These are phyloP conservation scores for Sciaenops ocellatus DNA, from an alignment of 2,797 vertebrate species.

Conservation along the genomic window DNA sequence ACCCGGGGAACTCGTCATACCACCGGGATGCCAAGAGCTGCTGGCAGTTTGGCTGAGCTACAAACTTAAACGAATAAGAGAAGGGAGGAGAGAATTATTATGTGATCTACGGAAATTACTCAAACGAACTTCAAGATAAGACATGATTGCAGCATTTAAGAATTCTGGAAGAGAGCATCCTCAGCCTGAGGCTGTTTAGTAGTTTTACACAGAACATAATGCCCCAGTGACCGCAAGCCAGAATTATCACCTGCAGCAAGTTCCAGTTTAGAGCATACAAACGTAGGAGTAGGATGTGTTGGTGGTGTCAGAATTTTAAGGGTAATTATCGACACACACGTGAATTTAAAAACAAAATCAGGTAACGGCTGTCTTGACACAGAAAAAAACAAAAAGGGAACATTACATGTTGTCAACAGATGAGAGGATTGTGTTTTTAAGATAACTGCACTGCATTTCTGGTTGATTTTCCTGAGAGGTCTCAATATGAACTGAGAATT, in stretches of 20 bases:
- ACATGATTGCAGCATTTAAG: background rate
- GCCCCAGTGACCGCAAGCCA: background rate
- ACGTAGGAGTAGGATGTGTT: conserved; percentile 26
- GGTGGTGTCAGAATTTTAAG: conserved; percentile 26
- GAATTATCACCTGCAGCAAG: conserved; percentile 42
- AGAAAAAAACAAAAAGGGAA: conserved; percentile 12
- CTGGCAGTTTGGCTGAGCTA: conserved; percentile 99
- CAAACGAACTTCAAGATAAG: conserved; percentile 4
- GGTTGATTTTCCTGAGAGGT: conserved; percentile 3
- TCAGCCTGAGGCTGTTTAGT: conserved; percentile 19
- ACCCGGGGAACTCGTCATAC: conserved; percentile 98
- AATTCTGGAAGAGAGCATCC: conserved; percentile 16
- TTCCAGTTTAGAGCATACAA: conserved; percentile 16
- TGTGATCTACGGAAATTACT: conserved; percentile 2
- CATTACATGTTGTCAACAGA: background rate
- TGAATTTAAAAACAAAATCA: conserved; percentile 21
- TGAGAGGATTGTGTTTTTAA: background rate
- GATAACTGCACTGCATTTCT: background rate
- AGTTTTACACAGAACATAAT: conserved; percentile 24
- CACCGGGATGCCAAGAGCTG: conserved; percentile 97
- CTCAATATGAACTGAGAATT: conserved; percentile 4
- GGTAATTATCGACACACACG: conserved; percentile 6
- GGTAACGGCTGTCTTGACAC: conserved; percentile 7
- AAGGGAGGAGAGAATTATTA: background rate
- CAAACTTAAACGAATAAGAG: conserved; percentile 87